Conservation (phyloP, 2,797 vertebrate genomes). For the Phyllotis vaccarum region DNA sequence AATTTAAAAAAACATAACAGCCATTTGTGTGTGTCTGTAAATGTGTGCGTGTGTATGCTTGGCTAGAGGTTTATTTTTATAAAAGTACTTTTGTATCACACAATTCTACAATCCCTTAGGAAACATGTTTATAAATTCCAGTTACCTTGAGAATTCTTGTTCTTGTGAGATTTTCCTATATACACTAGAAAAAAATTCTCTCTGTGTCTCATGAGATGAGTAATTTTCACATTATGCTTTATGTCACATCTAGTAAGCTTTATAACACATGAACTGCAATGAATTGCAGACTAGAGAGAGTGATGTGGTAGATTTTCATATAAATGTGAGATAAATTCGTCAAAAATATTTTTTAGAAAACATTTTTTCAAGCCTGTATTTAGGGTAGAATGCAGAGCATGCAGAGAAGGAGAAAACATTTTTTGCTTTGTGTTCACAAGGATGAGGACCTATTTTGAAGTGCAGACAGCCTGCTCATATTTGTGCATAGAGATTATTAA, state of each 20-base stretch:
- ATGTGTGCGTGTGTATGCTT: no score
- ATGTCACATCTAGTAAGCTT: not conserved
- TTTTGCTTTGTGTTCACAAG: not conserved
- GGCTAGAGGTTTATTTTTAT: not conserved
- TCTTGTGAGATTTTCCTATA: not conserved
- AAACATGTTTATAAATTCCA: not conserved
- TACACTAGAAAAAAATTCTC: not conserved
- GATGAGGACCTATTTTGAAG: not conserved
- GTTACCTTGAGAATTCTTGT: conserved; percentile 1
- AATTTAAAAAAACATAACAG: no score
- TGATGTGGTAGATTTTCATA: not conserved
- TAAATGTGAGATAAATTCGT: not conserved
- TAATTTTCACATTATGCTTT: not conserved
- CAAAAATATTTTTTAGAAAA: not conserved
- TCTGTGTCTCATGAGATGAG: not conserved
- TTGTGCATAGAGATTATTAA: not conserved
- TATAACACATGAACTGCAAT: not conserved
- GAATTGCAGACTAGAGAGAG: not conserved
- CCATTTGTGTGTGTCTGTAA: no score
- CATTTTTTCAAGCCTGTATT: not conserved
- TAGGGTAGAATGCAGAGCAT: not conserved
- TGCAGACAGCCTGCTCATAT: not conserved
- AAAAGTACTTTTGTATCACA: not conserved
- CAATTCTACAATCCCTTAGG: not conserved
- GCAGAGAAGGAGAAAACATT: not conserved